Evolutionary conservation across 2,888 invertebrate species (phyloP).

Genomic region (Thera obeliscata): DNA sequence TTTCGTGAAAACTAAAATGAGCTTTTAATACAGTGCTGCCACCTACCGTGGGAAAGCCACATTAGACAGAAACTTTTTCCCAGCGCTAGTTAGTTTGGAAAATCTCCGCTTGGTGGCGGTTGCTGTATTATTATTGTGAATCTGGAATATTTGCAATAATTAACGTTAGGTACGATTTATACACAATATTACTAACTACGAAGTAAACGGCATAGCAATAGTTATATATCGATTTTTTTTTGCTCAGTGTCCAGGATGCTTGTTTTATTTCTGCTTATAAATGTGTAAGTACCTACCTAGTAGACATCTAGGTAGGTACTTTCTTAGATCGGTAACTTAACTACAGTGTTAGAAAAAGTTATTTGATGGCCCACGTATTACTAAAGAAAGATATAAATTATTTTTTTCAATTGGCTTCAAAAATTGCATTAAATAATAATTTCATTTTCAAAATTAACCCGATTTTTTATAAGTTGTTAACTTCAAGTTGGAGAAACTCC

Average conservation of each 20-base stretch:
- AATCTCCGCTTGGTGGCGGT: constrained; percentile 19
- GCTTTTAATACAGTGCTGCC: constrained; percentile 17
- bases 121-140: constrained; percentile 1
- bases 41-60: constrained; percentile 1
- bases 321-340: not conserved
- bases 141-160: not conserved
- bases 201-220: not conserved
- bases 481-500: not conserved
- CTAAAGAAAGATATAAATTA: not conserved
- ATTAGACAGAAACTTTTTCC: not conserved
- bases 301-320: not conserved
- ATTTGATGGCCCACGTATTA: not conserved
- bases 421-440: too few species aligned
- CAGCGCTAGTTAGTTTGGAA: constrained; percentile 9
- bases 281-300: not conserved
- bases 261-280: not conserved
- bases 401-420: not conserved
- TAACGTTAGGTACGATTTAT: too few species aligned
- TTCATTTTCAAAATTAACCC: not conserved
- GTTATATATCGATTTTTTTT: not conserved
- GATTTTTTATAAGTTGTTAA: not conserved
- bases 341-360: not conserved
- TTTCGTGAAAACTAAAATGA: constrained; percentile 10
- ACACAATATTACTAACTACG: too few species aligned
- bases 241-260: not conserved